Evolutionary conservation across 64 coral and sea anemone species (phyloP).

Genomic region (Actinia equina): DNA sequence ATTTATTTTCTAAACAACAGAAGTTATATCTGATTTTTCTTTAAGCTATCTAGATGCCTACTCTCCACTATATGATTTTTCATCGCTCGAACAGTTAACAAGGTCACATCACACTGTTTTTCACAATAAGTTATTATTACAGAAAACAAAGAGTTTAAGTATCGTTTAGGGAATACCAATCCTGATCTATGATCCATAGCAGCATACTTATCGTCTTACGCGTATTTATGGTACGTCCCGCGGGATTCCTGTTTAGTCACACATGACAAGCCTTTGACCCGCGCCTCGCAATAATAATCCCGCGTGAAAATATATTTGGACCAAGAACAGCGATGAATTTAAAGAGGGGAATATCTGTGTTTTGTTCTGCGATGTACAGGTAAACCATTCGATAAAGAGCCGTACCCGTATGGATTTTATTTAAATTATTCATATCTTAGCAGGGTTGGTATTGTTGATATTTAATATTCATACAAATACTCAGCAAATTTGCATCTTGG

Average conservation of each 20-base stretch:
- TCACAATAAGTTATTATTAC: background rate
- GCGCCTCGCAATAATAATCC: background rate
- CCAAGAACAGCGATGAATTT: background rate
- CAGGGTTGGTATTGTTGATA: constrained; percentile 17
- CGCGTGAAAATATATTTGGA: constrained; percentile 7
- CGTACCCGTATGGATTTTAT: background rate
- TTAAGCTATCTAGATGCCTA: background rate
- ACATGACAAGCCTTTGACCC: background rate
- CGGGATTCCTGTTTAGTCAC: constrained; percentile 9
- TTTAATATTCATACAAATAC: constrained; percentile 16
- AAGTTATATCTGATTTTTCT: background rate
- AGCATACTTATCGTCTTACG: constrained; percentile 6
- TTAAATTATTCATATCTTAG: constrained; percentile 18
- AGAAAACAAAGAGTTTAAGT: background rate
- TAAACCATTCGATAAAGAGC: background rate
- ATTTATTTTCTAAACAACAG: background rate
- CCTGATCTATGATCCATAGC: background rate
- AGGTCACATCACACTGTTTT: background rate
- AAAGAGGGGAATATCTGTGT: background rate
- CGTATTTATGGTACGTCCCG: background rate
- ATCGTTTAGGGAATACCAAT: constrained; percentile 1
- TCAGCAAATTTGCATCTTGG: background rate
- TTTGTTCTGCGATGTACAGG: background rate
- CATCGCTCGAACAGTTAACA: background rate
- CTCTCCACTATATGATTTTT: background rate